Percentiles rank a stretch among this genome's conserved stretches.
phyloP scores from a whole-genome alignment of 64 coral and sea anemone genomes.

The Pocillopora verrucosa region DNA sequence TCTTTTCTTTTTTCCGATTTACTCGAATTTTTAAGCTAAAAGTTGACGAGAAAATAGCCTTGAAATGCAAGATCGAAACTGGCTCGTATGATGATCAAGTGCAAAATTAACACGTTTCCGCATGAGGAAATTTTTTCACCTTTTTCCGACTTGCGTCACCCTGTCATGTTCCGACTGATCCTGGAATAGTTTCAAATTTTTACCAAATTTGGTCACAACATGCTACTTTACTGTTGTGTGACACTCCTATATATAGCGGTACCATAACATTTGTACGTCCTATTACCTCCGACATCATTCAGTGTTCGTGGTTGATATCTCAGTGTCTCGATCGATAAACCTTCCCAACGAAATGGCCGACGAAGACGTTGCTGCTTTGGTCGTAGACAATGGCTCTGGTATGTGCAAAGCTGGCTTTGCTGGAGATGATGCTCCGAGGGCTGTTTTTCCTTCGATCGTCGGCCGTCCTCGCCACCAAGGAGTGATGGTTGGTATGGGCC shows the following conservation, averaged over 20 bases:
- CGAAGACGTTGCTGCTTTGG: constrained; percentile 89
- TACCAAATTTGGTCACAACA: constrained; percentile 60
- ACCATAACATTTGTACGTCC: not conserved
- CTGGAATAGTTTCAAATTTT: constrained; percentile 37
- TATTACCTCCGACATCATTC: not conserved
- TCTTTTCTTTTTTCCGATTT: too few relatives aligned
- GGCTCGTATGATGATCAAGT: too few relatives aligned
- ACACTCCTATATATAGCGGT: constrained; percentile 23
- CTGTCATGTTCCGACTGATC: not conserved
- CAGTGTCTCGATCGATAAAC: not conserved
- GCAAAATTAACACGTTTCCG: too few relatives aligned
- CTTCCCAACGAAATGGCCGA: constrained; percentile 51
- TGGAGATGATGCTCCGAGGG: constrained; percentile 85
- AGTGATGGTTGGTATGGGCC: constrained; percentile 92
- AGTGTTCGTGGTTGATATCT: not conserved
- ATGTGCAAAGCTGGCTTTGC: constrained; percentile 94
- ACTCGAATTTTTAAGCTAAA: too few relatives aligned
- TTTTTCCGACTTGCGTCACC: not conserved
- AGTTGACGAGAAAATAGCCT: too few relatives aligned
- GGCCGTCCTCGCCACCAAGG: constrained; percentile 83
- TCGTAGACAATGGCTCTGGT: constrained; percentile 89
- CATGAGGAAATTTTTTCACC: too few relatives aligned
- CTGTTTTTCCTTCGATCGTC: constrained; percentile 82
- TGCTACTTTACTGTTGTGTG: constrained; percentile 20
- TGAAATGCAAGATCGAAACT: too few relatives aligned